phyloP scores from a whole-genome alignment of 2,888 invertebrate species.

The Orchestes rusci region DNA sequence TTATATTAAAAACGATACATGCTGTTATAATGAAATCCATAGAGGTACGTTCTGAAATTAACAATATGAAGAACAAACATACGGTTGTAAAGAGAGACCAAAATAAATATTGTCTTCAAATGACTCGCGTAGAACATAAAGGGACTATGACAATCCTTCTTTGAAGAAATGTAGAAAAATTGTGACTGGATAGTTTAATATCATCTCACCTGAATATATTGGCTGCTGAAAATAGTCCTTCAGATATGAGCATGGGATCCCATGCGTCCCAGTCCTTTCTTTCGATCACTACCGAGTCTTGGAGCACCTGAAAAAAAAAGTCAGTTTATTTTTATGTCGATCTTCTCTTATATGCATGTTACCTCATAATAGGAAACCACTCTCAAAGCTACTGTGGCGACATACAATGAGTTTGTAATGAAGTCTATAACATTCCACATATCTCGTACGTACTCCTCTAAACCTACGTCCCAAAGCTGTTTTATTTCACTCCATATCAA shows the following conservation, averaged over 20 bases:
- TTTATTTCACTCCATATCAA: constrained; percentile 99
- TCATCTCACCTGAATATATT: constrained; percentile 77
- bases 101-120: no score
- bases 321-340: neutral
- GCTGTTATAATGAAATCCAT: no score
- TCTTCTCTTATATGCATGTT: constrained; percentile 20
- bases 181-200: neutral
- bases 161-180: neutral
- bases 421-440: constrained; percentile 99
- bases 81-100: no score
- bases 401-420: constrained; percentile 95
- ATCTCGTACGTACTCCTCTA: constrained; percentile 93
- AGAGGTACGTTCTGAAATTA: no score
- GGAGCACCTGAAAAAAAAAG: constrained; percentile 34
- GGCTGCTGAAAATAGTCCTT: constrained; percentile 95
- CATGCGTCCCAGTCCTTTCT: constrained; percentile 95
- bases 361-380: constrained; percentile 94
- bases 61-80: no score
- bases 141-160: neutral
- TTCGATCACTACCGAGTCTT: constrained; percentile 38
- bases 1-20: no score
- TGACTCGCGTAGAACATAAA: no score
- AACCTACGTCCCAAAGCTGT: constrained; percentile 95
- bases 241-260: constrained; percentile 96
- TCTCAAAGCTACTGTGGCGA: constrained; percentile 91